Evolutionary conservation across 2,797 vertebrate species (phyloP), one percentile per base, ranked within the genome.

Genomic region (Phoxinus dragarum): DNA sequence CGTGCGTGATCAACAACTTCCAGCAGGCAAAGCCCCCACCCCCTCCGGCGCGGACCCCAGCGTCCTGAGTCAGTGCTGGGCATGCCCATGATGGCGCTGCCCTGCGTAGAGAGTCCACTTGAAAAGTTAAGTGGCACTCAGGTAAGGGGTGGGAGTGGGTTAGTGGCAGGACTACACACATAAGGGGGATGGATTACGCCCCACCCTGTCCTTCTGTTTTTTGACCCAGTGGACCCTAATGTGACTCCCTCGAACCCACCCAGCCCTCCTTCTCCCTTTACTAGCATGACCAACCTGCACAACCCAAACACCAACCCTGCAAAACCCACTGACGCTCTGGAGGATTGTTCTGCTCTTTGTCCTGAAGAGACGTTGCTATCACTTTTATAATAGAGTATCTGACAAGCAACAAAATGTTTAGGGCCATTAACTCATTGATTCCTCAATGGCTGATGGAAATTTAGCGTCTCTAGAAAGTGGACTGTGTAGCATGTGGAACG

Each of bases 51-150:
- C 87, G 87, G n/a, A 73, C 87, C 91, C 19, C 93, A 93, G 14
- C 92, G 93, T 6, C 93, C 94, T 76, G 96, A 96, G 85, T 92
- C 94, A 5, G 82, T 94, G 34, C 88, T 94, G 47, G 95, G 94
- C 36, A 89, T 95, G 86, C 95, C 96, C 75, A 94, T 95, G 66
- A 92, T 96, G 88, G 93, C 92, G 61, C 89, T 96, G 87, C 96
- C 96, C 64, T 95, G 96, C 6, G 90, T 96, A 89, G 96, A 97
- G 92, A 97, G 94, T 95, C 96, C 97, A 95, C 96, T 97, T 83
- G 96, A 98, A 97, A 98, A 98, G 96, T 96, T 98, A 96, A 97
- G 96, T 96, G 95, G 96, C 88, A 93, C 95, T 93, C 97, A 98
- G 97, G 97, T 98, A 97, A 98, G 97, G 94, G 95, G 92, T 88